Base-by-base conservation (phyloP, 2,888 invertebrate species). In the Autographa pulchrina region DNA sequence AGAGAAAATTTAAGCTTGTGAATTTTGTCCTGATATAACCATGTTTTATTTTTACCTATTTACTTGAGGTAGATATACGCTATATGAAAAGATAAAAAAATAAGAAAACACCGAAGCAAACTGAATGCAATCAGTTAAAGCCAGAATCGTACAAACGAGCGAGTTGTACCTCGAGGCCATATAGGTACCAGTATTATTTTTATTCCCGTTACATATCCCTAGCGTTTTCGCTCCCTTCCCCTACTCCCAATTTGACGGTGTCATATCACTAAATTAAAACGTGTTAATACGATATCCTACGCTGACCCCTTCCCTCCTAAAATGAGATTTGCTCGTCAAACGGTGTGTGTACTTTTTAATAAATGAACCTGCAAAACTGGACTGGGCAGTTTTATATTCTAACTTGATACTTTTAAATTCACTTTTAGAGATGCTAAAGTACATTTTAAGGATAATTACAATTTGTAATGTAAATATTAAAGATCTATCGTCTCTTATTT, bases 201-300 rank as follows among this genome's bases (percentile, higher is more conserved):
- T 48, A 48, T 48, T 48, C 48, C 6, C 48, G 48, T 48, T 8
- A 48, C 48, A 48, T n/a, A 5, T 48, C n/a, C 48, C 48, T n/a
- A 8, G n/a, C n/a, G 48, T n/a, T 8, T n/a, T 48, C 48, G 48
- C 48, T 48, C 48, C 48, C 48, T 48, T n/a, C 48, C 48, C 48
- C 48, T 48, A 48, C 48, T n/a, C n/a, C 48, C 48, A 48, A 48
- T 48, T 48, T 48, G 48, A 48, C 48, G 48, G 48, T 48, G 48
- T 48, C 48, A 48, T n/a, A 48, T 48, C 48, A 48, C 48, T 48
- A 48, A 48, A 48, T 48, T 48, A 48, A 48, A 48, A 48, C n/a
- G 48, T 48, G 48, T 48, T 48, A 48, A 48, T 48, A 48, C n/a
- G 48, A 48, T 48, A 48, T 56, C 54, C 54, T 56, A 25, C 54